These are phyloP conservation scores for Eilema depressum DNA, from an alignment of 2,888 invertebrate genomes.

Conservation along the genomic window DNA sequence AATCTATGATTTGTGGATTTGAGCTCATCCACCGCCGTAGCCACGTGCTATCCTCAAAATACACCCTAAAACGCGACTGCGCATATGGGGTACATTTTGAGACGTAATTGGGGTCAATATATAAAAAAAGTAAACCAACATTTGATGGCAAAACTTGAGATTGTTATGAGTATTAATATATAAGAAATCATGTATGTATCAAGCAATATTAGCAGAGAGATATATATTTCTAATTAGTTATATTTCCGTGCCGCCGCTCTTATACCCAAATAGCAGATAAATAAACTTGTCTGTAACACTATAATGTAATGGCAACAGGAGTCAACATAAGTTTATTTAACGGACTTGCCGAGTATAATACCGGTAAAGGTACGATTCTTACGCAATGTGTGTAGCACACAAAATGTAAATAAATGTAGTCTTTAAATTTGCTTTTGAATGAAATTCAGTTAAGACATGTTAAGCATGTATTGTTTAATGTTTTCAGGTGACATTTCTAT, in stretches of 20 bases:
- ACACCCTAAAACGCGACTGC: too few relatives aligned
- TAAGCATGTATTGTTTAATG: constrained; percentile 34
- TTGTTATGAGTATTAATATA: neutral
- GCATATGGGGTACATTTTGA: too few relatives aligned
- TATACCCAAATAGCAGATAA: neutral
- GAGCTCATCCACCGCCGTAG: too few relatives aligned
- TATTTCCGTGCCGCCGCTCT: neutral
- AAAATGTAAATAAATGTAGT: constrained; percentile 12
- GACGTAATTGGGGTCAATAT: too few relatives aligned
- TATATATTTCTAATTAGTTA: constrained; percentile 5
- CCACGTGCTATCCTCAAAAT: too few relatives aligned
- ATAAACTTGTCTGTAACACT: neutral
- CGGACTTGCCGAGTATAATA: neutral
- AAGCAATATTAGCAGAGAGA: neutral
- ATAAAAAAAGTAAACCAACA: too few relatives aligned
- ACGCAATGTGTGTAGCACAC: constrained; percentile 10
- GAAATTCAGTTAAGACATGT: constrained; percentile 31
- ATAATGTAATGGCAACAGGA: neutral
- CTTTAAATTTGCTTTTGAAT: constrained; percentile 19
- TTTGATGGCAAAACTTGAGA: neutral
- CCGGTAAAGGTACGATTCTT: neutral
- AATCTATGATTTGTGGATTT: too few relatives aligned
- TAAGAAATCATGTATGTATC: constrained; percentile 9
- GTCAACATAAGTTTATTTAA: neutral
- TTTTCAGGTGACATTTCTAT: constrained; percentile 17